phyloP scores from a whole-genome alignment of 2,113 vertebrate genomes.

The Actenoides hombroni region DNA sequence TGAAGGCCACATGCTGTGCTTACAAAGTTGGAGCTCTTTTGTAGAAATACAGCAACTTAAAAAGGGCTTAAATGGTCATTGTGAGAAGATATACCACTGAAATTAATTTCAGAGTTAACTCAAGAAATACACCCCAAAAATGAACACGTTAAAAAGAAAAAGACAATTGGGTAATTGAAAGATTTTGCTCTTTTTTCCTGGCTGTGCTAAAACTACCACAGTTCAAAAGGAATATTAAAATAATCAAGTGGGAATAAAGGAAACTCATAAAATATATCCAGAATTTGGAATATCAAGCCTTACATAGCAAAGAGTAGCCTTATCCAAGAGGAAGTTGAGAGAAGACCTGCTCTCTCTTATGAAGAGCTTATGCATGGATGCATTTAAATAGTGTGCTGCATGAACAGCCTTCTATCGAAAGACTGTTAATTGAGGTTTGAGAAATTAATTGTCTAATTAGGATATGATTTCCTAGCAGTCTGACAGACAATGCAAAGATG shows the following conservation, averaged over 20 bases:
- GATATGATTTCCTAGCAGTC: not conserved
- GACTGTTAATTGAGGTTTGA: not conserved
- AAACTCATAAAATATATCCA: not conserved
- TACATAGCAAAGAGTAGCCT: not conserved
- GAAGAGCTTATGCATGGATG: not conserved
- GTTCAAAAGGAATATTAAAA: not conserved
- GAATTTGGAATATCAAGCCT: not conserved
- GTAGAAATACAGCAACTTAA: not conserved
- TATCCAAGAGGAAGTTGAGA: not conserved
- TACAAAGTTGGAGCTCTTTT: not conserved
- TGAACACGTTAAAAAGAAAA: not conserved
- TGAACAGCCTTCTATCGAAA: not conserved
- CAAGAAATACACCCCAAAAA: not conserved
- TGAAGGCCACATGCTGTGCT: not conserved
- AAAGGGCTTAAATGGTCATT: not conserved
- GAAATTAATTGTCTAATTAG: not conserved
- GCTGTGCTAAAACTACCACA: not conserved
- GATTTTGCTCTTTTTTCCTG: not conserved
- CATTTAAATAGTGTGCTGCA: not conserved
- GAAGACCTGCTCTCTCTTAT: not conserved
- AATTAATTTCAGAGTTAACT: not conserved
- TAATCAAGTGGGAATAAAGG: not conserved
- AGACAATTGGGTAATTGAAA: not conserved
- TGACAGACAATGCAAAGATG: not conserved
- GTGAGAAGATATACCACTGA: not conserved